A percentile compares a stretch with the other conserved stretches of the same genome.
These are phyloP conservation scores for Hyppa rectilinea DNA, from an alignment of 2,888 invertebrate species.

Conservation along the genomic window DNA sequence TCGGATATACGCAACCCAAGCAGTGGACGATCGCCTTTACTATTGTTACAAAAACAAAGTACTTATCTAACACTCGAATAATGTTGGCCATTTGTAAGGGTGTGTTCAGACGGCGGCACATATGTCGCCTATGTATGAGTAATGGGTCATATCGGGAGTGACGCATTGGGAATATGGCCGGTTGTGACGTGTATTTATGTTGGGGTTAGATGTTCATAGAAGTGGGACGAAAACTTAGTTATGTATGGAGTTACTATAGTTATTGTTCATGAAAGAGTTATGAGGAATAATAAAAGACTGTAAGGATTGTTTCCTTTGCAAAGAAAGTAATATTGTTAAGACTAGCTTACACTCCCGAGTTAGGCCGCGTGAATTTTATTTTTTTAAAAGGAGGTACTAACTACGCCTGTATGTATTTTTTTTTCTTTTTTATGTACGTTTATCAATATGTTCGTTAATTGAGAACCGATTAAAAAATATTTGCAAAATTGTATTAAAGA, in stretches of 20 bases:
- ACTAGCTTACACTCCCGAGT: background rate
- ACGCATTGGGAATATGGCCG: slow-evolving; percentile 40
- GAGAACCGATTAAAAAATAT: no score
- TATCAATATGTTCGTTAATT: no score
- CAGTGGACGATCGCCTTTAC: slow-evolving; percentile 22
- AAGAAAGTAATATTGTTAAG: background rate
- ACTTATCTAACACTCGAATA: slow-evolving; percentile 53
- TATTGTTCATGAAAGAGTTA: slow-evolving; percentile 32
- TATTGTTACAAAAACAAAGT: slow-evolving; percentile 50
- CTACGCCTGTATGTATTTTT: no score
- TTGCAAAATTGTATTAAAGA: no score
- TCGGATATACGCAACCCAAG: no score
- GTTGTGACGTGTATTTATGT: slow-evolving; percentile 44
- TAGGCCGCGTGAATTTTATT: background rate
- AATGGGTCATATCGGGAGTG: slow-evolving; percentile 43
- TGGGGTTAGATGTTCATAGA: slow-evolving; percentile 16
- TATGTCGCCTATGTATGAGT: slow-evolving; percentile 54
- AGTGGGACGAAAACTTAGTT: slow-evolving; percentile 20
- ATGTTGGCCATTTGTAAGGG: slow-evolving; percentile 51
- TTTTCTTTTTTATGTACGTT: no score
- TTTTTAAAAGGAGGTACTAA: no score
- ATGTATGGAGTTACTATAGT: slow-evolving; percentile 10
- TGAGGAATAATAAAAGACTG: background rate
- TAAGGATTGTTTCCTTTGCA: background rate
- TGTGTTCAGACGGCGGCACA: slow-evolving; percentile 41